Conservation (phyloP, 2,888 invertebrate species). For the Diloba caeruleocephala region DNA sequence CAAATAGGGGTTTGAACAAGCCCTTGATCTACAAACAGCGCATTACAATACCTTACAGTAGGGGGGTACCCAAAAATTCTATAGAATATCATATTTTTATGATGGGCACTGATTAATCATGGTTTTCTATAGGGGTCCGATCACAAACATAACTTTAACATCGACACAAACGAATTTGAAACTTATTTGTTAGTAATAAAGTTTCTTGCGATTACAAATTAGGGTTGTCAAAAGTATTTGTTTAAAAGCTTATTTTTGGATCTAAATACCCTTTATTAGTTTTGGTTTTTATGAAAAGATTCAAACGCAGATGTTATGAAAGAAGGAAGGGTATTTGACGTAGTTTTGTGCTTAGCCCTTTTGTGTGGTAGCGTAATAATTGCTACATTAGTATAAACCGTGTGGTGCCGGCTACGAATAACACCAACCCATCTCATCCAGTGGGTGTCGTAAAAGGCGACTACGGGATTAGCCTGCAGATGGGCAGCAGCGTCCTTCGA, state of each 20-base stretch:
- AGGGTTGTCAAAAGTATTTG: slow-evolving; percentile 42
- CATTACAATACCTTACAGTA: slow-evolving; percentile 40
- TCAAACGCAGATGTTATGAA: slow-evolving; percentile 48
- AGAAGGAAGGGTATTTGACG: slow-evolving; percentile 15
- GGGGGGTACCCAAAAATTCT: slow-evolving; percentile 38
- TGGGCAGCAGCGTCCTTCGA: too few relatives aligned
- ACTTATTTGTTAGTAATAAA: neutral
- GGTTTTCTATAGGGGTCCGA: slow-evolving; percentile 34
- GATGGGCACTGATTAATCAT: slow-evolving; percentile 52
- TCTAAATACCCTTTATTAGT: slow-evolving; percentile 56
- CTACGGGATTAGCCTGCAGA: too few relatives aligned
- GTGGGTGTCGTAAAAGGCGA: too few relatives aligned
- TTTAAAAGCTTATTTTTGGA: slow-evolving; percentile 50
- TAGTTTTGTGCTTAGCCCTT: slow-evolving; percentile 25
- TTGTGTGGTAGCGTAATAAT: slow-evolving; percentile 35
- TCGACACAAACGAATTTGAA: slow-evolving; percentile 4
- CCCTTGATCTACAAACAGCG: slow-evolving; percentile 44
- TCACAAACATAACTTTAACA: slow-evolving; percentile 16
- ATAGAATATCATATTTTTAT: slow-evolving; percentile 61
- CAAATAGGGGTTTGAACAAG: slow-evolving; percentile 30
- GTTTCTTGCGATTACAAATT: neutral
- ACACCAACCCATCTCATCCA: too few relatives aligned
- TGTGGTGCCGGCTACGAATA: too few relatives aligned
- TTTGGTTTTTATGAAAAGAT: slow-evolving; percentile 47
- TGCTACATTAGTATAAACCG: too few relatives aligned